These are phyloP conservation scores for Sebastes baramenuke DNA, from an alignment of 2,797 vertebrate genomes.

Conservation along the genomic window DNA sequence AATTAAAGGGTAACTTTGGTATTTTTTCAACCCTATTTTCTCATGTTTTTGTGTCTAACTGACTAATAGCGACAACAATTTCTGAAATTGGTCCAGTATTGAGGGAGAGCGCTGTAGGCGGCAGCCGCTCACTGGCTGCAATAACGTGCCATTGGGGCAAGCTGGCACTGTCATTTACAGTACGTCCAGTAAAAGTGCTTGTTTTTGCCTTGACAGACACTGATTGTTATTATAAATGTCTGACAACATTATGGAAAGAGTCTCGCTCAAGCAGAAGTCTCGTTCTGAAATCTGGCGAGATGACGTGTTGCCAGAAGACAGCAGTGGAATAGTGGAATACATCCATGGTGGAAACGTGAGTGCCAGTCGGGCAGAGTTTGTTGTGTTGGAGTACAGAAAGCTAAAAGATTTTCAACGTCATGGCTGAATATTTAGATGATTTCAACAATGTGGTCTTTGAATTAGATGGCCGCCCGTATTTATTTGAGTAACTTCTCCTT, in stretches of 20 bases:
- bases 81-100: neutral
- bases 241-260: neutral
- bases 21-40: neutral
- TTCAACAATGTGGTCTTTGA: neutral
- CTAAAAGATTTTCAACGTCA: neutral
- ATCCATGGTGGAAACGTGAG: neutral
- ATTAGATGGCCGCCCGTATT: accelerated
- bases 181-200: neutral
- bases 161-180: neutral
- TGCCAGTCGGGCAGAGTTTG: neutral
- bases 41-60: neutral
- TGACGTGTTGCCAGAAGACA: neutral
- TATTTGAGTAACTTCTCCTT: too few relatives aligned
- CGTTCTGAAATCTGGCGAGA: neutral
- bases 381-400: neutral
- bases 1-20: neutral
- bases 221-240: neutral
- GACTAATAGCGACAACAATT: neutral
- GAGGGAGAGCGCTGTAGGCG: neutral
- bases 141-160: neutral
- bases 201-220: neutral
- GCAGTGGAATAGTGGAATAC: neutral
- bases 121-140: neutral
- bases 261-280: neutral
- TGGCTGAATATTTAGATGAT: neutral